These are phyloP conservation scores for Chesias legatella DNA, from an alignment of 2,888 invertebrate genomes.

Conservation along the genomic window DNA sequence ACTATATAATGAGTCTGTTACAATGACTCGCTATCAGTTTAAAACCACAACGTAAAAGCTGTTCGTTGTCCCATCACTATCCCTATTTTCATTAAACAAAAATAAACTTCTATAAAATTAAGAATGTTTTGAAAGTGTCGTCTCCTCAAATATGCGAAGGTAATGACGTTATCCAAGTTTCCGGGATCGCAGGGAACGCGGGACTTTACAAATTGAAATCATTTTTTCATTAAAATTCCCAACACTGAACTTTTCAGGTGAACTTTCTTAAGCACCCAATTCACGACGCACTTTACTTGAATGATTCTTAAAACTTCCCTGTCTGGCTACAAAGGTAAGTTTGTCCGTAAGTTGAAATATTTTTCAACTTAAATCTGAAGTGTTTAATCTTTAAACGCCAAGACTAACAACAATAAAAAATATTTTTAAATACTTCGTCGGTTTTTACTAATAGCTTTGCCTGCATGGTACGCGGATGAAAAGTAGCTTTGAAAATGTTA, in stretches of 20 bases:
- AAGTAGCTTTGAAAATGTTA: too few relatives aligned
- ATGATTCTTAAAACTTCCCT: conserved; percentile 50
- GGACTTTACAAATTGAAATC: conserved; percentile 72
- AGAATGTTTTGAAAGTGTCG: conserved; percentile 52
- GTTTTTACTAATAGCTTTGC: too few relatives aligned
- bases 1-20: too few relatives aligned
- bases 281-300: conserved; percentile 51
- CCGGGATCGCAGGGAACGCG: conserved; percentile 33
- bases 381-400: too few relatives aligned
- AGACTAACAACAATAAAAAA: too few relatives aligned
- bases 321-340: conserved; percentile 32
- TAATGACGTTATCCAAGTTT: conserved; percentile 60
- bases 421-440: too few relatives aligned
- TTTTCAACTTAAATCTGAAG: conserved; percentile 19
- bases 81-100: conserved; percentile 31
- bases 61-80: conserved; percentile 11
- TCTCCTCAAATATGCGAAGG: conserved; percentile 63
- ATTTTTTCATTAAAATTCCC: conserved; percentile 77
- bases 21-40: too few relatives aligned
- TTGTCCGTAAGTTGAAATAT: conserved; percentile 4
- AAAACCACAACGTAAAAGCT: too few relatives aligned
- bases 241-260: conserved; percentile 61
- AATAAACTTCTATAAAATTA: conserved; percentile 31
- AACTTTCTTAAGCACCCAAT: conserved; percentile 64
- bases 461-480: too few relatives aligned